Conservation (phyloP, 2,888 invertebrate genomes). For the Bursaphelenchus okinawaensis region DNA sequence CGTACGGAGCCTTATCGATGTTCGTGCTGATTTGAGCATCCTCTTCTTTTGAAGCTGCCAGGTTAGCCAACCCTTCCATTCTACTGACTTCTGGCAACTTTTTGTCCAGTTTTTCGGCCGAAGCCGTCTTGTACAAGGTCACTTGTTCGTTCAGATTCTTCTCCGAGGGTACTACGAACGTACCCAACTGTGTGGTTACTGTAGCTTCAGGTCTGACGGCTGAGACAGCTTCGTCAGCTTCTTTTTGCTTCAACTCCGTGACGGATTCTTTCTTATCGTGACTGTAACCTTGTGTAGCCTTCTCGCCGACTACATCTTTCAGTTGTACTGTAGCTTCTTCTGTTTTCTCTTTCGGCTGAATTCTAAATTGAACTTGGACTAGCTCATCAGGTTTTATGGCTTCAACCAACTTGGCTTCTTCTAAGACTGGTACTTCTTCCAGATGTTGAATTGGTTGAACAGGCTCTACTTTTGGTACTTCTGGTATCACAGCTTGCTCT, state of each 20-base stretch:
- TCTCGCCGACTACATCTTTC: neutral
- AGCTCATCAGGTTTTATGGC: neutral
- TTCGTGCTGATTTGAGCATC: neutral
- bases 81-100: neutral
- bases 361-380: neutral
- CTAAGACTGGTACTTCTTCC: neutral
- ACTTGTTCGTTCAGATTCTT: neutral
- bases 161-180: neutral
- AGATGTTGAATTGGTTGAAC: neutral
- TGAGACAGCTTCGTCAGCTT: neutral
- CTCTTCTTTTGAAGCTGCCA: neutral
- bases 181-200: neutral
- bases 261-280: neutral
- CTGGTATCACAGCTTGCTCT: too few relatives aligned
- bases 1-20: neutral
- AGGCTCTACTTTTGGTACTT: too few relatives aligned
- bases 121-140: neutral
- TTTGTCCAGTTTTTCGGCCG: neutral
- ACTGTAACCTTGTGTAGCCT: neutral
- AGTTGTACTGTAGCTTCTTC: neutral
- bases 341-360: neutral
- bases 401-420: neutral
- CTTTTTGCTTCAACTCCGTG: neutral
- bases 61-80: neutral
- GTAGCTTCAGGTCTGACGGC: neutral